phyloP scores from a whole-genome alignment of 1,140 invertebrate species.

The Caenorhabditis latens region DNA sequence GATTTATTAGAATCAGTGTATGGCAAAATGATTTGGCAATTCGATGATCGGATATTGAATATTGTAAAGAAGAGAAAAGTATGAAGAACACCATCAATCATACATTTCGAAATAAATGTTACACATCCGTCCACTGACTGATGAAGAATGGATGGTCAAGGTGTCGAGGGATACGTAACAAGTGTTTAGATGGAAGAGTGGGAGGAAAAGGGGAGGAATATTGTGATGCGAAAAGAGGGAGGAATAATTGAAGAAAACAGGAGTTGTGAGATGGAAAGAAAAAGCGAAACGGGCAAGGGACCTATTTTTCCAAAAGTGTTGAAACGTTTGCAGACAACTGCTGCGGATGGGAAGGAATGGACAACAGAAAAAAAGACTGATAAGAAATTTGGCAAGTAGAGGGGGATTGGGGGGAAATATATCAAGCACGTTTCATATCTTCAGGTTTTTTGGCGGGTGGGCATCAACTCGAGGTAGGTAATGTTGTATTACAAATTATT shows the following conservation, averaged over 20 bases:
- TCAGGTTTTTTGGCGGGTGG: slow-evolving; percentile 11
- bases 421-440: slow-evolving; percentile 9
- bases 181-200: slow-evolving; percentile 33
- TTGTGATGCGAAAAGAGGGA: background rate
- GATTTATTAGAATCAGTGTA: slow-evolving; percentile 34
- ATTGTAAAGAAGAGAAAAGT: background rate
- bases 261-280: background rate
- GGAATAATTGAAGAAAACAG: too few species aligned
- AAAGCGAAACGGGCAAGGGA: slow-evolving; percentile 10
- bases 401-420: background rate
- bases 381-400: slow-evolving; percentile 18
- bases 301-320: slow-evolving; percentile 29
- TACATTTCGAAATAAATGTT: slow-evolving; percentile 50
- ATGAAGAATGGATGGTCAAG: slow-evolving; percentile 55
- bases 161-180: slow-evolving; percentile 55
- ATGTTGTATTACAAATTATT: background rate
- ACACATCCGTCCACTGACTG: background rate
- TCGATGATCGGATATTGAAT: slow-evolving; percentile 32
- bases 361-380: background rate
- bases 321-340: slow-evolving; percentile 11
- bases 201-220: background rate
- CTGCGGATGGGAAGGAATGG: background rate
- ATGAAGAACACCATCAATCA: slow-evolving; percentile 45
- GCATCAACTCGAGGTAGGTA: background rate
- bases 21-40: slow-evolving; percentile 51